Base-by-base conservation (phyloP, 2,888 invertebrate genomes). In the Nezara viridula region DNA sequence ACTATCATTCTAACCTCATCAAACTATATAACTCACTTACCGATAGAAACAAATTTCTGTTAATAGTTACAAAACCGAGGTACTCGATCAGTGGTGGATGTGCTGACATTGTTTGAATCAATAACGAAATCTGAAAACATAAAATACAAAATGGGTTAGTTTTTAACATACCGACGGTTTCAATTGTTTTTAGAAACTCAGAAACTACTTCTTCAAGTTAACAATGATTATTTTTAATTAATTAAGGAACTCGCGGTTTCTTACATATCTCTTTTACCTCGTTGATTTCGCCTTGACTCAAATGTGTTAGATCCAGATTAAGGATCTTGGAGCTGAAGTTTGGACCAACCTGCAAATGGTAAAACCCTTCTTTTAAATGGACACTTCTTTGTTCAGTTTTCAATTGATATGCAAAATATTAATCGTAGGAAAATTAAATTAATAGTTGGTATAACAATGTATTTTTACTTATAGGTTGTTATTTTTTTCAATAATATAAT, bases 21-120 rank as follows among this genome's bases (percentile, higher is more conserved):
- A n/a, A n/a, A n/a, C n/a, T n/a, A n/a, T n/a, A n/a, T n/a, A n/a
- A n/a, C n/a, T n/a, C n/a, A 73, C 81, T 81, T 81, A 81, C 81
- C 6, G 81, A 24, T 10, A 81, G 9, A n/a, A 81, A 44, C 16
- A 44, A 47, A 47, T 24, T 14, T 44, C 81, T 40, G 44, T 81
- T 81, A n/a, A 81, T 81, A 40, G 40, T 81, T 4, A 81, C 81
- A n/a, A 81, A 81, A 44, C 81, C 81, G 0, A n/a, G 7, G 16
- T n/a, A 81, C 10, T 16, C 81, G 4, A 81, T 2, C 40, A 81
- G 16, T 6, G 81, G 81, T 44, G 81, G 81, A n/a, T 81, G 24
- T 24, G 81, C 44, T 37, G 81, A 44, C 81, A 81, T 81, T 24
- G 81, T 47, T 44, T 81, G 81, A 1, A 81, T 44, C n/a, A 81